Evolutionary conservation across 2,797 vertebrate genomes (phyloP).

Genomic region (Phalanger gymnotis): DNA sequence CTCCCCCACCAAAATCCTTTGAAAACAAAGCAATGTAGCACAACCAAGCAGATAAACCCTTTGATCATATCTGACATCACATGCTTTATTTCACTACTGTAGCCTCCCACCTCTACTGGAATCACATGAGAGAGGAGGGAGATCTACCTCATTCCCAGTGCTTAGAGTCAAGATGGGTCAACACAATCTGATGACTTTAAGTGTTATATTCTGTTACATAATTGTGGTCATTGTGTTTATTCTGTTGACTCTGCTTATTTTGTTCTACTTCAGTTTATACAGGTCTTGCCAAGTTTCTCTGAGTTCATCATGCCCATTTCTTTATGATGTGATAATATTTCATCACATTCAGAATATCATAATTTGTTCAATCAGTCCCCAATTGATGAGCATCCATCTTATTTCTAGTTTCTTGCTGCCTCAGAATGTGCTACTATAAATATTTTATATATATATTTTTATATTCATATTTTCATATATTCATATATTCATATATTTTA

Average conservation of each 20-base stretch:
- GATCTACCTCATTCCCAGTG: neutral
- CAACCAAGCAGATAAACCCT: neutral
- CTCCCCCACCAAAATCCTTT: neutral
- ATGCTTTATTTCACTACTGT: neutral
- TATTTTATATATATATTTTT: neutral
- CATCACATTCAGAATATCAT: neutral
- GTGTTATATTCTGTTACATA: neutral
- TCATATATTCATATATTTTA: too few relatives aligned
- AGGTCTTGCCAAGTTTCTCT: neutral
- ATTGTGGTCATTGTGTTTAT: neutral
- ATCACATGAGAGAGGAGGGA: neutral
- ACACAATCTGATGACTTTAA: neutral
- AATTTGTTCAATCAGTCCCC: neutral
- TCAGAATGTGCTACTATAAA: neutral
- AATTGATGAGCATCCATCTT: neutral
- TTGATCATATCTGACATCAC: neutral
- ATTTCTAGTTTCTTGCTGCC: neutral
- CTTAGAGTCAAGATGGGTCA: neutral
- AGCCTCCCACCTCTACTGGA: neutral
- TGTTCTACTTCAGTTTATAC: neutral
- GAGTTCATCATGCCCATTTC: neutral
- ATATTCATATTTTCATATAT: too few relatives aligned
- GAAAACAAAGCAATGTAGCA: neutral
- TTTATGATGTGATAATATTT: neutral
- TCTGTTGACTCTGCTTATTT: neutral